Conservation (phyloP, 2,797 vertebrate species). For the Aulostomus chinensis region DNA sequence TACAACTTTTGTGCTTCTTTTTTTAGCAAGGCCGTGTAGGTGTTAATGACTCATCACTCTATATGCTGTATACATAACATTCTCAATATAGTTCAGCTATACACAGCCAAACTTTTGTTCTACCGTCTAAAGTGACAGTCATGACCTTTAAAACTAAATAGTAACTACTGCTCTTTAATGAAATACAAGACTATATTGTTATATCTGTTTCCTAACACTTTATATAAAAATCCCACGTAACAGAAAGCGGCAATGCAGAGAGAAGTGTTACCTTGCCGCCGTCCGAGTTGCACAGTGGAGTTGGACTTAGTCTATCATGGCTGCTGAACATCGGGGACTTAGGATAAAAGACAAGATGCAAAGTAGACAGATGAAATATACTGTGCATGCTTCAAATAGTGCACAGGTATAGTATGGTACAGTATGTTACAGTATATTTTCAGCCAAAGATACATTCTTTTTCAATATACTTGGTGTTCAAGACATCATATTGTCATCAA, state of each 20-base stretch:
- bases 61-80: constrained; percentile 21
- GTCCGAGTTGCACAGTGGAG: constrained; percentile 45
- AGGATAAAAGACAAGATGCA: constrained; percentile 36
- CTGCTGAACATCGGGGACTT: constrained; percentile 56
- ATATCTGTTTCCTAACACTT: too few relatives aligned
- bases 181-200: too few relatives aligned
- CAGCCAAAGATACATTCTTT: constrained; percentile 1
- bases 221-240: too few relatives aligned
- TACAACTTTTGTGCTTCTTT: constrained; percentile 2
- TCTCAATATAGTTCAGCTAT: constrained; percentile 15
- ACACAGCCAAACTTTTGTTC: constrained; percentile 11
- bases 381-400: constrained; percentile 2
- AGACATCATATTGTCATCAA: too few relatives aligned
- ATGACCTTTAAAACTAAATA: constrained; percentile 19
- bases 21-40: constrained; percentile 35
- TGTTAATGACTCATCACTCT: constrained; percentile 52
- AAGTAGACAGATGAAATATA: constrained; percentile 22
- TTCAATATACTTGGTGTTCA: too few relatives aligned
- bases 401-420: too few relatives aligned
- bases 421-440: constrained; percentile 3
- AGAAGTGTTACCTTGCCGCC: constrained; percentile 60
- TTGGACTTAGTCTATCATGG: constrained; percentile 51
- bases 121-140: constrained; percentile 10
- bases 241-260: background rate
- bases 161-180: background rate